These are phyloP conservation scores for Drosophila nannoptera DNA, from an alignment of 1,140 invertebrate genomes.

Conservation along the genomic window DNA sequence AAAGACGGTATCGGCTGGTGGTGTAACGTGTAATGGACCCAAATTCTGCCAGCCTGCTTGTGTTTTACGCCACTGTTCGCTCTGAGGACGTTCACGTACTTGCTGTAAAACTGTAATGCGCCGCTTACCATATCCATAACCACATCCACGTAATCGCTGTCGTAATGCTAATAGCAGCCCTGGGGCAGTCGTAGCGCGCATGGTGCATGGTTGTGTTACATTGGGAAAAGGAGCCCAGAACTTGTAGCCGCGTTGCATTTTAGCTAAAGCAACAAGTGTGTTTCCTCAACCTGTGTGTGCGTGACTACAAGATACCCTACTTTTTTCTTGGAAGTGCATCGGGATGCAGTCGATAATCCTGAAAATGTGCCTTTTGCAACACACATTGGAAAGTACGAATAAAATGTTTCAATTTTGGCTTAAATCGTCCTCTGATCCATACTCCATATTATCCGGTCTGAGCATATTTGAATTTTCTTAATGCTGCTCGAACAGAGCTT, in stretches of 20 bases:
- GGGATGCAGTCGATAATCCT: too few species aligned
- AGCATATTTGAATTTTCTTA: not conserved
- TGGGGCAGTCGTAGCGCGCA: slow-evolving; percentile 70
- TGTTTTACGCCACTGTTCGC: not conserved
- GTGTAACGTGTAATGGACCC: slow-evolving; percentile 17
- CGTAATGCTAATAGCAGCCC: slow-evolving; percentile 62
- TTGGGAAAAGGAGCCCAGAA: slow-evolving; percentile 79
- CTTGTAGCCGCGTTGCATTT: slow-evolving; percentile 69
- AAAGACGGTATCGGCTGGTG: not conserved
- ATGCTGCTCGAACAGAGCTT: not conserved
- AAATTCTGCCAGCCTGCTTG: slow-evolving; percentile 2
- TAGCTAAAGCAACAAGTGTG: slow-evolving; percentile 31
- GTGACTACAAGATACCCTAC: not conserved
- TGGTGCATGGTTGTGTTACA: slow-evolving; percentile 79
- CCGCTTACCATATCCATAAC: slow-evolving; percentile 21
- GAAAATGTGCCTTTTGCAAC: too few species aligned
- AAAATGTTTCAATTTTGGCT: too few species aligned
- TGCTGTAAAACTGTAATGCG: slow-evolving; percentile 38
- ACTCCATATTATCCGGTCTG: too few species aligned
- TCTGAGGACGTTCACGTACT: slow-evolving; percentile 16
- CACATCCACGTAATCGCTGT: slow-evolving; percentile 50
- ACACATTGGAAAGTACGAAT: too few species aligned
- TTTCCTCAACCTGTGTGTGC: not conserved
- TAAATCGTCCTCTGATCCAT: too few species aligned
- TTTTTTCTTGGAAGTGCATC: not conserved